These are phyloP conservation scores for Montipora cactus DNA, from an alignment of 64 coral and sea anemone species.

Conservation along the genomic window DNA sequence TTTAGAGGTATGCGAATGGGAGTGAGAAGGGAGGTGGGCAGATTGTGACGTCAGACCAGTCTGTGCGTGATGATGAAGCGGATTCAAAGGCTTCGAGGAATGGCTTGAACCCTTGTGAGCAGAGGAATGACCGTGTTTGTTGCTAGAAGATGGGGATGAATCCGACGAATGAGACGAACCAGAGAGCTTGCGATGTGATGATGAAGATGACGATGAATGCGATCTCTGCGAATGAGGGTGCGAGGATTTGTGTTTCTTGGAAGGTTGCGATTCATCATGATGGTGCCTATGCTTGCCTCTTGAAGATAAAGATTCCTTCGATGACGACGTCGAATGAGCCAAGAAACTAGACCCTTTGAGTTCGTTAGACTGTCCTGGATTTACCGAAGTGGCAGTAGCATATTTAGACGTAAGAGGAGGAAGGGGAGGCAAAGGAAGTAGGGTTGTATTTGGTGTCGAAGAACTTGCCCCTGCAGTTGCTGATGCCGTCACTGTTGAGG, in stretches of 20 bases:
- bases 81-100: constrained; percentile 55
- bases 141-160: constrained; percentile 40
- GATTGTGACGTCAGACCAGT: constrained; percentile 48
- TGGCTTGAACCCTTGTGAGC: constrained; percentile 71
- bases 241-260: constrained; percentile 94
- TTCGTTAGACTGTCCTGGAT: constrained; percentile 60
- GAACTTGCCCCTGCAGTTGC: constrained; percentile 73
- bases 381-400: constrained; percentile 67
- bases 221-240: constrained; percentile 74
- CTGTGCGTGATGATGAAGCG: constrained; percentile 32
- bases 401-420: constrained; percentile 94
- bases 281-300: constrained; percentile 76
- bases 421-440: constrained; percentile 73
- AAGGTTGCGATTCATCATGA: constrained; percentile 66
- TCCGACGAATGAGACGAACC: constrained; percentile 69
- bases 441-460: constrained; percentile 50
- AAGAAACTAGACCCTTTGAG: constrained; percentile 60
- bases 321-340: constrained; percentile 21
- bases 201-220: constrained; percentile 68
- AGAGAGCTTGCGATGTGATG: constrained; percentile 35
- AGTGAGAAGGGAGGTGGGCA: constrained; percentile 47
- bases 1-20: constrained; percentile 50
- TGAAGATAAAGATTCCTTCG: constrained; percentile 38
- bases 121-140: constrained; percentile 45
- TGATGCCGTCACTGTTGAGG: constrained; percentile 72